Conservation (phyloP, 1,140 invertebrate species). For the Calephelis virginiensis region DNA sequence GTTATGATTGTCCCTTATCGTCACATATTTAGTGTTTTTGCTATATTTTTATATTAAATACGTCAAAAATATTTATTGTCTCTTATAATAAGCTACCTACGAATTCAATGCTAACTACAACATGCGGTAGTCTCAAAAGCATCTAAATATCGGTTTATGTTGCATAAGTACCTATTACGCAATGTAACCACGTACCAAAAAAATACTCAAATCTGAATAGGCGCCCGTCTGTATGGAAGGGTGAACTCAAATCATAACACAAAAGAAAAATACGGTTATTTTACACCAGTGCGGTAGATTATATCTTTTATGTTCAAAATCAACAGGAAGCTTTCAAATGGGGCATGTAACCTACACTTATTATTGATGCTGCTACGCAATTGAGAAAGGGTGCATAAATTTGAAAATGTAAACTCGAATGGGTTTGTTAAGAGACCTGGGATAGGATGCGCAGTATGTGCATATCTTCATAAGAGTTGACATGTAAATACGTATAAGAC, state of each 20-base stretch:
- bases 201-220: slow-evolving; percentile 48
- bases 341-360: slow-evolving; percentile 77
- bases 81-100: neutral
- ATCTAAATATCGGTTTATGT: slow-evolving; percentile 39
- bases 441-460: slow-evolving; percentile 29
- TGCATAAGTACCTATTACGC: slow-evolving; percentile 41
- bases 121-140: slow-evolving; percentile 20
- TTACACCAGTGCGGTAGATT: slow-evolving; percentile 76
- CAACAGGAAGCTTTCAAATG: slow-evolving; percentile 76
- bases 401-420: slow-evolving; percentile 63
- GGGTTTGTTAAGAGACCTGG: slow-evolving; percentile 55
- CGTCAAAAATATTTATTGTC: too few species aligned
- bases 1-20: too few species aligned
- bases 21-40: too few species aligned
- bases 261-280: slow-evolving; percentile 76
- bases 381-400: slow-evolving; percentile 70
- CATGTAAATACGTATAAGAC: too few species aligned
- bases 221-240: slow-evolving; percentile 47
- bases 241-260: slow-evolving; percentile 64
- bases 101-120: slow-evolving; percentile 15
- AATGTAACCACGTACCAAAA: slow-evolving; percentile 45
- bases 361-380: slow-evolving; percentile 59
- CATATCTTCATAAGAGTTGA: neutral
- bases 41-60: too few species aligned
- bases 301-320: slow-evolving; percentile 76